Conservation (phyloP, 1,140 invertebrate species). For the Melanaphis sacchari region DNA sequence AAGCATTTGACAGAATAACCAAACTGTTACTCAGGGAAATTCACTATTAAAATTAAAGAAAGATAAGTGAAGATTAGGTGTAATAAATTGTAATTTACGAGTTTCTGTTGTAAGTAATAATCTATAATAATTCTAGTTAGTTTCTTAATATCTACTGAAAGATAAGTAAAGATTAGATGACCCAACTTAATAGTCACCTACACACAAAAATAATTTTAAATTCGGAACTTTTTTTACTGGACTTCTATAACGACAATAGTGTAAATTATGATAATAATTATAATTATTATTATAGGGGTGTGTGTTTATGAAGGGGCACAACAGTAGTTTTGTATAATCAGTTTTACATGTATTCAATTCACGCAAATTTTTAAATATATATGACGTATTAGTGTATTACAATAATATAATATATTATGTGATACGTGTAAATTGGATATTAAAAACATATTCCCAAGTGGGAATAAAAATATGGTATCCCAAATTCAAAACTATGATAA, state of each 20-base stretch:
- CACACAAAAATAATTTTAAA: no score
- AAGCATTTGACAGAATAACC: no score
- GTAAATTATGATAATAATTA: not conserved
- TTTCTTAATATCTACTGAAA: no score
- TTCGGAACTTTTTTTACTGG: no score
- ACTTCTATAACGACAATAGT: not conserved
- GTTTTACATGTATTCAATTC: not conserved
- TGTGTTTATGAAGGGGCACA: not conserved
- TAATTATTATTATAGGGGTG: not conserved
- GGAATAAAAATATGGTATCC: not conserved
- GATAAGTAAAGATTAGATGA: no score
- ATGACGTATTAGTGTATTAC: not conserved
- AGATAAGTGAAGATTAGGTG: no score
- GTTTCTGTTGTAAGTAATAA: no score
- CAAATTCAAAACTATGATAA: not conserved
- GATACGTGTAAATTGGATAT: not conserved
- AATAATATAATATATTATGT: not conserved
- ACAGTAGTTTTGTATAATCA: not conserved
- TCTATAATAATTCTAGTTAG: no score
- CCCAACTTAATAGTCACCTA: no score
- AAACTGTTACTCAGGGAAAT: no score
- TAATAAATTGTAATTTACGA: no score
- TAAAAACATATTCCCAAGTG: not conserved
- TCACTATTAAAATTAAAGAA: no score
- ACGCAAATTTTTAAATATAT: not conserved